Evolutionary conservation across 2,888 invertebrate species (phyloP).

Genomic region (Serrognathus titanus): DNA sequence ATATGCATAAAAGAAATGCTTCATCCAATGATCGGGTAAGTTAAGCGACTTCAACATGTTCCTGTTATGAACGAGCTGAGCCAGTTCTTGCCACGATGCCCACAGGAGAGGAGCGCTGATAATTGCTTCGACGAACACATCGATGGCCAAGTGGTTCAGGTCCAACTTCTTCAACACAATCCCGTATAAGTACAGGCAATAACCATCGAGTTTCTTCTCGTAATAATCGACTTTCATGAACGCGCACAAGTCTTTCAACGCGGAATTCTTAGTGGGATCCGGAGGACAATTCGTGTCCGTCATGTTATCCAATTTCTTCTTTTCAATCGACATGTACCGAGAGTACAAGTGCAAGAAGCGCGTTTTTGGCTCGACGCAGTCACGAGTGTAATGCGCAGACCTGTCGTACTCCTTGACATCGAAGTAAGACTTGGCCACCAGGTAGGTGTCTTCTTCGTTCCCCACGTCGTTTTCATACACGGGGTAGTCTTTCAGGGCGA

Average conservation of each 20-base stretch:
- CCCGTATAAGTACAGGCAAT: conserved; percentile 84
- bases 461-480: conserved; percentile 51
- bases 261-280: conserved; percentile 54
- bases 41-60: conserved; percentile 66
- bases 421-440: conserved; percentile 82
- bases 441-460: conserved; percentile 70
- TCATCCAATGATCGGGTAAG: conserved; percentile 91
- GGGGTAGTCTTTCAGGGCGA: conserved; percentile 53
- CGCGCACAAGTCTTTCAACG: conserved; percentile 56
- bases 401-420: conserved; percentile 89
- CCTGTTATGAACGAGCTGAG: conserved; percentile 69
- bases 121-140: conserved; percentile 75
- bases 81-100: conserved; percentile 93
- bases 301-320: conserved; percentile 81
- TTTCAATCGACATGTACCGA: conserved; percentile 84
- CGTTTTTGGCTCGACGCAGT: conserved; percentile 66
- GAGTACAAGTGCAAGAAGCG: conserved; percentile 84
- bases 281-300: conserved; percentile 58
- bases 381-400: conserved; percentile 75
- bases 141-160: conserved; percentile 71
- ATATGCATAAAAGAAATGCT: conserved; percentile 86
- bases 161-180: conserved; percentile 86
- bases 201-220: conserved; percentile 75
- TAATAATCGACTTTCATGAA: conserved; percentile 58
- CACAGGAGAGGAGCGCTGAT: conserved; percentile 81